These are phyloP conservation scores for Mylabris sibirica DNA, from an alignment of 2,888 invertebrate genomes.

Conservation along the genomic window DNA sequence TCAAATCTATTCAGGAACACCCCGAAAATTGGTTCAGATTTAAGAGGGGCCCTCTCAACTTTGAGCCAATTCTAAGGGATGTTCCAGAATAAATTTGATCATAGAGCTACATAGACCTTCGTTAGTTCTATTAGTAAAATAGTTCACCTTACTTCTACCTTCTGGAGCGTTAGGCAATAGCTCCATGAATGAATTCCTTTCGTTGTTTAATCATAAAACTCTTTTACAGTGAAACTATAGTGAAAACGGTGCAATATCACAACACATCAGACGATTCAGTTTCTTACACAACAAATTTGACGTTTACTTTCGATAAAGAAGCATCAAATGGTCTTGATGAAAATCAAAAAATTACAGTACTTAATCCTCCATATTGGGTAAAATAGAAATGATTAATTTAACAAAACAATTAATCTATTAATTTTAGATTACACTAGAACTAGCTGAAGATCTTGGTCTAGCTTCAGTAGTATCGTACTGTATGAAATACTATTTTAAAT, in stretches of 20 bases:
- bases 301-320: constrained; percentile 63
- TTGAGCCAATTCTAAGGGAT: no score
- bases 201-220: no score
- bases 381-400: constrained; percentile 35
- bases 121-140: no score
- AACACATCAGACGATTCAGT: constrained; percentile 65
- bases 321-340: constrained; percentile 61
- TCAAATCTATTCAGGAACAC: no score
- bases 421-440: background rate
- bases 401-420: background rate
- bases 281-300: constrained; percentile 63
- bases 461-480: background rate
- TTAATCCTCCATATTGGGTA: constrained; percentile 68
- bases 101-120: no score
- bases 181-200: no score
- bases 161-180: no score
- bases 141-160: no score
- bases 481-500: background rate
- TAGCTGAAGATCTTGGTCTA: constrained; percentile 4
- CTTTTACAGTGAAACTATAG: constrained; percentile 35
- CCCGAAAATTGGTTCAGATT: no score
- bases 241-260: constrained; percentile 30
- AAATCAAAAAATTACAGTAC: constrained; percentile 63
- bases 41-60: no score
- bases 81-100: no score